Percentiles rank a stretch among this genome's conserved stretches.
Evolutionary conservation across 1,140 invertebrate species (phyloP).

Genomic region (Cherax quadricarinatus): DNA sequence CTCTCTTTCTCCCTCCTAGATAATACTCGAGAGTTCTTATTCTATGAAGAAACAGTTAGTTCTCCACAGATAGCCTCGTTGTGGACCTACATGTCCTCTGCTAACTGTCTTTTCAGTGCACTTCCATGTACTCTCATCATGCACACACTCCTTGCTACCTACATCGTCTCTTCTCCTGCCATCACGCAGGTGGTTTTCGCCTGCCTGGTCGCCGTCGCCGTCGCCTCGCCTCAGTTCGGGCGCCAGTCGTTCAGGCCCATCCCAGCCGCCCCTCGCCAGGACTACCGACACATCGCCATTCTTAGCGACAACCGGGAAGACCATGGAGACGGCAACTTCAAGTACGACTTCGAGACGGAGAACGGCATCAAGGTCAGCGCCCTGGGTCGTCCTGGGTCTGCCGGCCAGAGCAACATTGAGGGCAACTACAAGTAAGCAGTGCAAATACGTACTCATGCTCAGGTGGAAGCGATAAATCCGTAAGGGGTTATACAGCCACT

Average conservation of each 20-base stretch:
- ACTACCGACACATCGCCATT: constrained; percentile 29
- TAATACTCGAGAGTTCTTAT: too few relatives aligned
- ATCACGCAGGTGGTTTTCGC: not conserved
- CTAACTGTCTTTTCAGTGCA: too few relatives aligned
- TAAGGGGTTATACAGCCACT: too few relatives aligned
- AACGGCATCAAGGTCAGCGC: constrained; percentile 25
- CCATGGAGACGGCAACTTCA: constrained; percentile 46
- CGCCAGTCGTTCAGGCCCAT: not conserved
- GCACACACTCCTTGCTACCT: not conserved
- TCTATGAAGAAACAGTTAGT: too few relatives aligned
- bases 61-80: too few relatives aligned
- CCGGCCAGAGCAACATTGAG: constrained; percentile 45
- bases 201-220: constrained; percentile 32
- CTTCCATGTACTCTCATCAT: too few relatives aligned
- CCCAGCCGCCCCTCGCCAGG: not conserved
- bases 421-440: constrained; percentile 37
- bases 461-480: too few relatives aligned
- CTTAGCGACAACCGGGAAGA: constrained; percentile 43
- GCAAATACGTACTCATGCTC: too few relatives aligned
- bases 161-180: not conserved
- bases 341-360: constrained; percentile 32
- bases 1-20: too few relatives aligned
- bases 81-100: too few relatives aligned
- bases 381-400: constrained; percentile 15
- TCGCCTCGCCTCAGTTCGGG: constrained; percentile 28